Evolutionary conservation across 2,888 invertebrate species (phyloP).

Genomic region (Lithophane ornitopus): DNA sequence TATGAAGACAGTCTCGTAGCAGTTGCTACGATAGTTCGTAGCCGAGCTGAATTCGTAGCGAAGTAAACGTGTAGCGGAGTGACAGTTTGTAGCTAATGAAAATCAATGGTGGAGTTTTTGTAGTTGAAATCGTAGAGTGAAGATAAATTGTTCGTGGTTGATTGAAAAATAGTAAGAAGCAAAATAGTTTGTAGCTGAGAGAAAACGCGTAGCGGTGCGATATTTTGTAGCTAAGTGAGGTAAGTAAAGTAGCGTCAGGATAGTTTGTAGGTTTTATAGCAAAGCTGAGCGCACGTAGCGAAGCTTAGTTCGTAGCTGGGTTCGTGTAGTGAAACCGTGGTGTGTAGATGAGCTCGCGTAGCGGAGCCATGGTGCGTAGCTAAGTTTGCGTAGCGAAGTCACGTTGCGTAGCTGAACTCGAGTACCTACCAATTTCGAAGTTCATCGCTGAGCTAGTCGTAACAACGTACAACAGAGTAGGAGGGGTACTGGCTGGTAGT

Average conservation of each 20-base stretch:
- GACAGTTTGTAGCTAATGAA: conserved; percentile 18
- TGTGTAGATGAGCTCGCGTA: background rate
- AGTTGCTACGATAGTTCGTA: background rate
- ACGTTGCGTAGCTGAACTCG: background rate
- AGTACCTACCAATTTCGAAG: background rate
- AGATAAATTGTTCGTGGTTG: background rate
- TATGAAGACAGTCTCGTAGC: conserved; percentile 8
- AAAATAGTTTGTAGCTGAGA: background rate
- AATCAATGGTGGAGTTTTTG: conserved; percentile 14
- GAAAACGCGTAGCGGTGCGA: background rate
- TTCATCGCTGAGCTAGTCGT: background rate
- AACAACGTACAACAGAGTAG: background rate
- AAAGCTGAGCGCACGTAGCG: background rate
- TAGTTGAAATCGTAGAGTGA: background rate
- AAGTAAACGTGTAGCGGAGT: background rate
- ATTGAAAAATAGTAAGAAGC: conserved; percentile 2
- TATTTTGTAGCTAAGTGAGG: background rate
- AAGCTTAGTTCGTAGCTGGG: background rate
- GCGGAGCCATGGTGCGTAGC: background rate
- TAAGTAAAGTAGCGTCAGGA: background rate
- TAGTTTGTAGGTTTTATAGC: background rate
- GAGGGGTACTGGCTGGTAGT: background rate
- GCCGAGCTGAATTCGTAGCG: background rate
- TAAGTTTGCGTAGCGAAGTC: background rate
- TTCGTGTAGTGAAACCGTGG: background rate